phyloP scores from a whole-genome alignment of 2,888 invertebrate genomes.

The Protula sp. region DNA sequence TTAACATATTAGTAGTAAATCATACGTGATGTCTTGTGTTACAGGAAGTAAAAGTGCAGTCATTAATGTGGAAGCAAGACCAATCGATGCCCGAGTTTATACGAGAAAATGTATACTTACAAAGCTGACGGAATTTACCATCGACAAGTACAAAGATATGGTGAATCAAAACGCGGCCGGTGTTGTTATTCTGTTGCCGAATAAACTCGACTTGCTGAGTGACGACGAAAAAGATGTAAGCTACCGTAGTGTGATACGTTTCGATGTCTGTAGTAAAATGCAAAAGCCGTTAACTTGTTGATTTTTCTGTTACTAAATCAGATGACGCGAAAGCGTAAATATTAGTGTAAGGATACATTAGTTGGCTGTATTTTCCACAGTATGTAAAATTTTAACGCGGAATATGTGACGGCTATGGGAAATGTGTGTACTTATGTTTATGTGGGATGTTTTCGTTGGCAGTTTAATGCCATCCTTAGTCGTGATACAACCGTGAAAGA shows the following conservation, averaged over 20 bases:
- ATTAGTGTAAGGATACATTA: too few relatives aligned
- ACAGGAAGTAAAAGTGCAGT: slow-evolving; percentile 79
- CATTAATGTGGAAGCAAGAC: slow-evolving; percentile 82
- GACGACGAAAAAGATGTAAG: slow-evolving; percentile 56
- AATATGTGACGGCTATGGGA: background rate
- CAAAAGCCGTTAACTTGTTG: too few relatives aligned
- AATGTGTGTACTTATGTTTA: too few relatives aligned
- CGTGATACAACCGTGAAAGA: too few relatives aligned
- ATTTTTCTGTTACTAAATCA: too few relatives aligned
- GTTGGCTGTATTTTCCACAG: too few relatives aligned
- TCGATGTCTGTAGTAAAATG: too few relatives aligned
- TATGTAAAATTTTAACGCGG: too few relatives aligned
- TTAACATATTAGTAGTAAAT: too few relatives aligned
- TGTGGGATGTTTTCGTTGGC: too few relatives aligned
- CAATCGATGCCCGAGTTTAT: slow-evolving; percentile 76
- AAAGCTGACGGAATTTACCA: slow-evolving; percentile 71
- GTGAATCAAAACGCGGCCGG: slow-evolving; percentile 66
- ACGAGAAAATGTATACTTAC: slow-evolving; percentile 85
- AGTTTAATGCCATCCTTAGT: too few relatives aligned
- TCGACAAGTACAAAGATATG: slow-evolving; percentile 60
- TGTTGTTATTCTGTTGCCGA: slow-evolving; percentile 75
- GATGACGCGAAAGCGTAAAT: too few relatives aligned
- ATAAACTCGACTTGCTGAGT: slow-evolving; percentile 64
- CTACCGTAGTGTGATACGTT: background rate
- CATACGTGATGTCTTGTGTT: background rate